Evolutionary conservation across 2,888 invertebrate genomes (phyloP).

Genomic region (Leptogaster cylindrica): DNA sequence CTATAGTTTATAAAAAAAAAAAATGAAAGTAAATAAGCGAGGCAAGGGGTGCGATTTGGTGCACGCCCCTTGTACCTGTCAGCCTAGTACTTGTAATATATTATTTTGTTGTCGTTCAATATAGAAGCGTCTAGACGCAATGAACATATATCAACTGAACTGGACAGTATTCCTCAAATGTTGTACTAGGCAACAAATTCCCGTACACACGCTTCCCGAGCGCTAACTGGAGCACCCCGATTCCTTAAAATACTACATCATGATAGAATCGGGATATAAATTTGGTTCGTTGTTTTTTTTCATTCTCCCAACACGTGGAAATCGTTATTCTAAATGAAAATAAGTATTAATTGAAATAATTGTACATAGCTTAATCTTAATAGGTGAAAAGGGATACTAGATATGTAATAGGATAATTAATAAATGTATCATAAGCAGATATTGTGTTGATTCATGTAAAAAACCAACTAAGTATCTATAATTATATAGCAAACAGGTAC

Average conservation of each 20-base stretch:
- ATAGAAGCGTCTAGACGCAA: conserved; percentile 1
- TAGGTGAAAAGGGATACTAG: conserved; percentile 28
- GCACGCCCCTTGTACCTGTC: conserved; percentile 19
- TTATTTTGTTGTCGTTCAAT: conserved; percentile 24
- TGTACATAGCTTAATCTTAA: conserved; percentile 32
- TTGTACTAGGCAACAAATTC: conserved; percentile 12
- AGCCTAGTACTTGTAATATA: conserved; percentile 26
- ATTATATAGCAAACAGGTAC: conserved; percentile 19
- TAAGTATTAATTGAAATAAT: conserved; percentile 28
- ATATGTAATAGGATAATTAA: conserved; percentile 30
- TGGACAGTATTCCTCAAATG: conserved; percentile 18
- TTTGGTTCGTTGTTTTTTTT: no score
- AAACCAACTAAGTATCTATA: conserved; percentile 25
- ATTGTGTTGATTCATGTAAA: conserved; percentile 35
- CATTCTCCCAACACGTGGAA: neutral
- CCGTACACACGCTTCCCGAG: conserved; percentile 1
- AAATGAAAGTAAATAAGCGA: neutral
- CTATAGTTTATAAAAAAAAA: neutral
- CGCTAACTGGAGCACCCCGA: conserved; percentile 6
- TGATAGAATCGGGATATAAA: no score
- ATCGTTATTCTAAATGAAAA: conserved; percentile 31
- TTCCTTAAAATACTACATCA: no score
- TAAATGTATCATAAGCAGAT: conserved; percentile 30
- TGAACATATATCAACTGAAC: conserved; percentile 17
- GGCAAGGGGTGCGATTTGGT: no score